A percentile compares a stretch with the other conserved stretches of the same genome.
These are phyloP conservation scores for Eulemur rufifrons DNA, from an alignment of 2,113 vertebrate genomes.

Conservation along the genomic window DNA sequence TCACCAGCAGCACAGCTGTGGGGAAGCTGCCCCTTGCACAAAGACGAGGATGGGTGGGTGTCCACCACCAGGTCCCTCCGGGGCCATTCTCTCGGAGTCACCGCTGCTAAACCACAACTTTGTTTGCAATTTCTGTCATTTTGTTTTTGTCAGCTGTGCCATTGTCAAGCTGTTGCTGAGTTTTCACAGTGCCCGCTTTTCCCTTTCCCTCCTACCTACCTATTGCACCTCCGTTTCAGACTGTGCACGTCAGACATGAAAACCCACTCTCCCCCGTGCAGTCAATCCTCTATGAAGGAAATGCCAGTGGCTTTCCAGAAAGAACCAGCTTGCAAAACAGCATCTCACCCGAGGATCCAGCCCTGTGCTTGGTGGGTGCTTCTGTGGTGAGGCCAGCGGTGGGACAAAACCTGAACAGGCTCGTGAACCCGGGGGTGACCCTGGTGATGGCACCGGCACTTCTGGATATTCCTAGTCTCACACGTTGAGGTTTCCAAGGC, in stretches of 20 bases:
- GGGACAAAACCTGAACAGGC: background rate
- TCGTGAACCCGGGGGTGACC: background rate
- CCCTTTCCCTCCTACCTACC: no score
- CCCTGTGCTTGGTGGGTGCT: fast-evolving
- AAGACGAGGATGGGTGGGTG: constrained; percentile 28
- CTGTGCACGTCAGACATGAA: fast-evolving
- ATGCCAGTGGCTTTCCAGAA: background rate
- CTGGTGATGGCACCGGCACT: no score
- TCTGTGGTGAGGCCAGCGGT: fast-evolving
- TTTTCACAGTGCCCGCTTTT: fast-evolving
- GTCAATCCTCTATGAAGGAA: background rate
- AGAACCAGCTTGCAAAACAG: background rate
- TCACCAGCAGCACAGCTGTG: background rate
- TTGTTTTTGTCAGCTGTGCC: background rate
- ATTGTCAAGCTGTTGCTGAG: fast-evolving
- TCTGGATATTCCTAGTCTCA: background rate
- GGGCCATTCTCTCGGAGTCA: background rate
- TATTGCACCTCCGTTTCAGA: background rate
- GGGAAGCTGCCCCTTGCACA: constrained; percentile 65
- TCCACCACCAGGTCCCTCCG: background rate
- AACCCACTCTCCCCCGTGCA: no score
- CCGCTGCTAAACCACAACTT: background rate
- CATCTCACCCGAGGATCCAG: background rate
- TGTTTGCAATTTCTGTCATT: fast-evolving
- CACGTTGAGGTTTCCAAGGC: background rate